Evolutionary conservation across 2,888 invertebrate genomes (phyloP).

Genomic region (Pterobdella sp.): DNA sequence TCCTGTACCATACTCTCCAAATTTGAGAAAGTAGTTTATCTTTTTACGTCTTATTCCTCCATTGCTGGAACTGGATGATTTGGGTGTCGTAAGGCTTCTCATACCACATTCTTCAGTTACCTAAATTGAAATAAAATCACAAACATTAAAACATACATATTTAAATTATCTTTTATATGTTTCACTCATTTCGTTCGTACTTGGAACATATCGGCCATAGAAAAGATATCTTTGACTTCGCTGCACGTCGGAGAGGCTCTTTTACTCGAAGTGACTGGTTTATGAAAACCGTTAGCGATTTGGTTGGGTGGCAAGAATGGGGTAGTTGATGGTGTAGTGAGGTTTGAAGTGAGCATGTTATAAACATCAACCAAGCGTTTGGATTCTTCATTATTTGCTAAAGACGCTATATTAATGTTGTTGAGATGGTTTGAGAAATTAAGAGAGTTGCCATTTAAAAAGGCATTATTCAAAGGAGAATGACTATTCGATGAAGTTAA

Average conservation of each 20-base stretch:
- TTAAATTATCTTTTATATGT: too few species aligned
- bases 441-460: neutral
- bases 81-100: neutral
- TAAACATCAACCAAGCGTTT: neutral
- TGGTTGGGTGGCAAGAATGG: neutral
- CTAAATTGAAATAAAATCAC: too few species aligned
- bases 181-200: too few species aligned
- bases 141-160: too few species aligned
- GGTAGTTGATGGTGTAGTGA: neutral
- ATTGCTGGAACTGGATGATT: neutral
- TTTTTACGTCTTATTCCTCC: conserved; percentile 3
- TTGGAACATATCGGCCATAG: conserved; percentile 6
- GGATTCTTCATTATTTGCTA: neutral
- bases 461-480: neutral
- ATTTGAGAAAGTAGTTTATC: conserved; percentile 58
- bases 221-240: conserved; percentile 9
- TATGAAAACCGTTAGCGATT: neutral
- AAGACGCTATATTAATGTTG: neutral
- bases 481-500: neutral
- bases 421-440: neutral
- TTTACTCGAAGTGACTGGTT: neutral
- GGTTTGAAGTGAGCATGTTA: neutral
- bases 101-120: conserved; percentile 4
- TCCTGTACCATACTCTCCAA: conserved; percentile 91
- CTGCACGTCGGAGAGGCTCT: neutral